Percentiles rank a stretch among this genome's conserved stretches.
Conservation (phyloP, 1,140 invertebrate genomes). For the Metaphire vulgaris region DNA sequence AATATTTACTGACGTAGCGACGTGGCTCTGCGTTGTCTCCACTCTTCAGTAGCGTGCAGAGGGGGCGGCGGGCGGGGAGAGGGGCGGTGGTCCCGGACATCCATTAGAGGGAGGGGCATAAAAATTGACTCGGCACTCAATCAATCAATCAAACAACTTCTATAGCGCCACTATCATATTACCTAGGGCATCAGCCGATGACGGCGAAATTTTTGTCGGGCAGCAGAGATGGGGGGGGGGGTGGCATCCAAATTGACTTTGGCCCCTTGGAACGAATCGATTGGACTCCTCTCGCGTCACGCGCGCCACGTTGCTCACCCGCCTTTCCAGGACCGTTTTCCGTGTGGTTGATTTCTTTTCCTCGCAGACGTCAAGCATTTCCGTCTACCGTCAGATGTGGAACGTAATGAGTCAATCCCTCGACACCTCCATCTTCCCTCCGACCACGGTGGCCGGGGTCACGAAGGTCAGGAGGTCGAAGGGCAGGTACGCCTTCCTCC, state of each 20-base stretch:
- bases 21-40: too few species aligned
- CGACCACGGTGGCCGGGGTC: constrained; percentile 71
- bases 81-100: too few species aligned
- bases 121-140: too few species aligned
- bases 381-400: constrained; percentile 88
- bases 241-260: background rate
- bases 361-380: constrained; percentile 74
- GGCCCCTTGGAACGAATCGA: too few species aligned
- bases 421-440: constrained; percentile 35
- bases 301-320: background rate
- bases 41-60: too few species aligned
- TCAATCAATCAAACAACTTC: too few species aligned
- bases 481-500: constrained; percentile 82
- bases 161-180: background rate
- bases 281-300: too few species aligned
- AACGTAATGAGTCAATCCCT: constrained; percentile 79
- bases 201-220: background rate
- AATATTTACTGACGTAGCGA: too few species aligned
- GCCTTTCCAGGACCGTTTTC: background rate
- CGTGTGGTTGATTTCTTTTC: background rate
- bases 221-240: background rate
- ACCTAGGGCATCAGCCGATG: background rate
- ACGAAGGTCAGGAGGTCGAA: constrained; percentile 61
- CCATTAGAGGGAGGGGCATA: too few species aligned
- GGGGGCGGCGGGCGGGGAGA: too few species aligned